Evolutionary conservation across 2,888 invertebrate genomes (phyloP).

Genomic region (Zygogramma bicolorata): DNA sequence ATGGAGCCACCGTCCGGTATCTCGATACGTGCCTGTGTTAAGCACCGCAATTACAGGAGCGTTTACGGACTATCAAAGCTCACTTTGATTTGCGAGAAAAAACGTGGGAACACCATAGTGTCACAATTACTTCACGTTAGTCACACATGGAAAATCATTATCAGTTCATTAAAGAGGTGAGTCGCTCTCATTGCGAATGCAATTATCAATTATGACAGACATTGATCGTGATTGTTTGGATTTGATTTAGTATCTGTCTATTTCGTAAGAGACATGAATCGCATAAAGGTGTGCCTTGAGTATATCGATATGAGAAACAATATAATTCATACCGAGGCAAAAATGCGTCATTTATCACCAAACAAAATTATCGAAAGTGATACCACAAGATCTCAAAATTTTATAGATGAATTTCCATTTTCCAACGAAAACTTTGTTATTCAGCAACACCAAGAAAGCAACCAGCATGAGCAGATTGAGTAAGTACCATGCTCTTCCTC

Average conservation of each 20-base stretch:
- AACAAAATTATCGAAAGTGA: no score
- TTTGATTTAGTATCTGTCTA: background rate
- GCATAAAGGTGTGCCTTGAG: background rate
- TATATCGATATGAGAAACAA: background rate
- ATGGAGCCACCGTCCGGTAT: constrained; percentile 13
- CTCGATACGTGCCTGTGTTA: constrained; percentile 22
- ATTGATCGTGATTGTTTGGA: background rate
- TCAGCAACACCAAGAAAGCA: no score
- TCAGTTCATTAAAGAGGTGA: constrained; percentile 8
- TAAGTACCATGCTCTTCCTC: no score
- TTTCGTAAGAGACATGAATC: background rate
- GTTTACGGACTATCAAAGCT: constrained; percentile 29
- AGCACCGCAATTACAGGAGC: constrained; percentile 26
- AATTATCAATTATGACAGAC: constrained; percentile 19
- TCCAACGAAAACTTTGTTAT: no score
- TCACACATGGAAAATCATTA: constrained; percentile 20
- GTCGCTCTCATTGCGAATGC: background rate
- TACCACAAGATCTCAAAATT: no score
- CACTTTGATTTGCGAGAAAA: constrained; percentile 30
- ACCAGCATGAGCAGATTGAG: no score
- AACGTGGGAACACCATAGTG: constrained; percentile 32
- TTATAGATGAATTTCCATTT: no score
- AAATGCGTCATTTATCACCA: no score
- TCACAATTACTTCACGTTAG: constrained; percentile 26
- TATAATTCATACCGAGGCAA: no score